Conservation (phyloP, 2,797 vertebrate species). For the Pempheris klunzingeri region DNA sequence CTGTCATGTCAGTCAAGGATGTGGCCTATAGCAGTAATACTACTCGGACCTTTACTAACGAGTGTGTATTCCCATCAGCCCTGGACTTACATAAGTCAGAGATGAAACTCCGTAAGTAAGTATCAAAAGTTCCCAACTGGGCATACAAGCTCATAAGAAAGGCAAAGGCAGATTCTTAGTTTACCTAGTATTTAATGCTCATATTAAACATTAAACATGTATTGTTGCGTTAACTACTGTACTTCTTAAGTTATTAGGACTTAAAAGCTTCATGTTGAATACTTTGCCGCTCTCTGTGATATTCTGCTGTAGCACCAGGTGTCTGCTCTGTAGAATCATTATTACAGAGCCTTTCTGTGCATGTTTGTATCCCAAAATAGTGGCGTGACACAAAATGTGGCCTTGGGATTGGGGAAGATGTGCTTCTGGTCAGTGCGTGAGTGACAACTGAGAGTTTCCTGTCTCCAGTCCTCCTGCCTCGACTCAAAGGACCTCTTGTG, state of each 20-base stretch:
- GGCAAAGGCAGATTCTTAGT: too few relatives aligned
- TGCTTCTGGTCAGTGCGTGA: slow-evolving; percentile 31
- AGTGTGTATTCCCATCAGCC: slow-evolving; percentile 19
- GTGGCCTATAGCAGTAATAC: slow-evolving; percentile 4
- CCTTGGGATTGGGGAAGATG: slow-evolving; percentile 41
- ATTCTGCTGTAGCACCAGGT: slow-evolving; percentile 20
- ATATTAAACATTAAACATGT: not conserved
- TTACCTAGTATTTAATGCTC: not conserved
- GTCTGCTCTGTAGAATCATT: slow-evolving; percentile 31
- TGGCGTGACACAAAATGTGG: slow-evolving; percentile 12
- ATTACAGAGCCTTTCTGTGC: slow-evolving; percentile 23
- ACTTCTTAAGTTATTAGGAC: too few relatives aligned
- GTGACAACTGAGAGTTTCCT: slow-evolving; percentile 15
- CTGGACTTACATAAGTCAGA: not conserved
- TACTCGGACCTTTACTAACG: slow-evolving; percentile 12
- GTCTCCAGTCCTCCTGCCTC: slow-evolving; percentile 1
- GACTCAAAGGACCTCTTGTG: slow-evolving; percentile 25
- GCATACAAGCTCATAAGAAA: not conserved
- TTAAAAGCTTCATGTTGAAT: too few relatives aligned
- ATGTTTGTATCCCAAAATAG: slow-evolving; percentile 42
- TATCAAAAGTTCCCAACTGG: not conserved
- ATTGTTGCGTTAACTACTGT: not conserved
- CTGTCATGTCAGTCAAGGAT: slow-evolving; percentile 21
- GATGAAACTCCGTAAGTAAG: not conserved
- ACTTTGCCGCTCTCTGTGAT: not conserved